These are phyloP conservation scores for Hololepta plana DNA, from an alignment of 2,888 invertebrate genomes.

Conservation along the genomic window DNA sequence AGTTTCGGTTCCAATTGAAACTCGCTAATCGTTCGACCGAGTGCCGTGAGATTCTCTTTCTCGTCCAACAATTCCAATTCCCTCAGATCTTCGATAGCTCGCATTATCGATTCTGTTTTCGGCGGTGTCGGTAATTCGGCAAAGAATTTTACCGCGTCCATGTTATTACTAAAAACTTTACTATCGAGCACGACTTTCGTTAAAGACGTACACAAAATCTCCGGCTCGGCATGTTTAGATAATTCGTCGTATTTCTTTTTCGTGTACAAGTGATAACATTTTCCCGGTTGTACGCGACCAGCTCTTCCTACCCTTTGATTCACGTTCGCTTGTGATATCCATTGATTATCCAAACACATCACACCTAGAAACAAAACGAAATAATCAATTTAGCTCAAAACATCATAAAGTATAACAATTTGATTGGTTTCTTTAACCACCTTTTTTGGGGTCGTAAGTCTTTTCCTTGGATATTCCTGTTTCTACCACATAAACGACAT, in stretches of 20 bases:
- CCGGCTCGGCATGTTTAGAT: constrained; percentile 35
- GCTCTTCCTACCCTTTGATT: constrained; percentile 49
- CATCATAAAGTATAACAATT: not conserved
- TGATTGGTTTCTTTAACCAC: constrained; percentile 11
- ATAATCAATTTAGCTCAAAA: not conserved
- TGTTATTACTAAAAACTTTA: constrained; percentile 40
- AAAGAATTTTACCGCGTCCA: constrained; percentile 38
- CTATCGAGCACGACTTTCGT: constrained; percentile 36
- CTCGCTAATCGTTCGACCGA: constrained; percentile 27
- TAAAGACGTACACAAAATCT: constrained; percentile 38
- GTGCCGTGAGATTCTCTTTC: constrained; percentile 39
- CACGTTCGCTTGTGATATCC: constrained; percentile 44
- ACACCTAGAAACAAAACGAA: constrained; percentile 14
- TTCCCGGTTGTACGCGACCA: constrained; percentile 44
- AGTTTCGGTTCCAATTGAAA: constrained; percentile 42
- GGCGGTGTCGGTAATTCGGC: constrained; percentile 45
- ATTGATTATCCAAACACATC: constrained; percentile 34
- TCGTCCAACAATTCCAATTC: constrained; percentile 36
- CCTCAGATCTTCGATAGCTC: constrained; percentile 41
- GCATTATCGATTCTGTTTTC: constrained; percentile 26
- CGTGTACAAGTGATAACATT: constrained; percentile 37
- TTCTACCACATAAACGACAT: constrained; percentile 51
- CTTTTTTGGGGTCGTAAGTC: constrained; percentile 32
- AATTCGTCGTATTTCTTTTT: constrained; percentile 32
- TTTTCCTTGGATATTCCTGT: constrained; percentile 41